phyloP scores from a whole-genome alignment of 2,888 invertebrate genomes.

The Caenorhabditis panamensis region DNA sequence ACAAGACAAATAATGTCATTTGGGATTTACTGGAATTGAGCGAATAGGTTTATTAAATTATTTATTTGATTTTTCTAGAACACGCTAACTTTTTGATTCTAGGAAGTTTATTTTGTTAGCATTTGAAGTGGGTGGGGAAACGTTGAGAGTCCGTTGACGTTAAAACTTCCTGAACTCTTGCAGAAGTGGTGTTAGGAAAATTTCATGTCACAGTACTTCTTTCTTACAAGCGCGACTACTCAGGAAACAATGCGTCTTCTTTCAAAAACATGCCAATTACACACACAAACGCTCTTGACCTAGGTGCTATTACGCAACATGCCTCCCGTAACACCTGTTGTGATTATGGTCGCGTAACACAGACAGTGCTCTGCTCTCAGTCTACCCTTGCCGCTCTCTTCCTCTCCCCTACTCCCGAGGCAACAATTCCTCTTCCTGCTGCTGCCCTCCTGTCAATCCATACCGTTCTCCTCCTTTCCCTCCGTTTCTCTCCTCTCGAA shows the following conservation, averaged over 20 bases:
- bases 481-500: conserved; percentile 36
- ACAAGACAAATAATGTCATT: neutral
- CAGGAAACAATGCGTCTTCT: neutral
- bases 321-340: conserved; percentile 37
- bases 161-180: too few relatives aligned
- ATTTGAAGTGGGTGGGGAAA: too few relatives aligned
- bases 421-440: conserved; percentile 7
- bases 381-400: conserved; percentile 7
- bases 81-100: neutral
- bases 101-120: neutral
- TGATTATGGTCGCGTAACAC: conserved; percentile 19
- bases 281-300: conserved; percentile 23
- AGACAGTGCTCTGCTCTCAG: conserved; percentile 2
- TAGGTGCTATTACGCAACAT: conserved; percentile 24
- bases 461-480: conserved; percentile 33
- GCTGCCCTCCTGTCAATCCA: conserved; percentile 49
- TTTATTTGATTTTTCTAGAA: neutral
- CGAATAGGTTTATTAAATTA: neutral
- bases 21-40: neutral
- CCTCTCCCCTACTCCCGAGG: neutral
- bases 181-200: too few relatives aligned
- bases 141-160: too few relatives aligned
- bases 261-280: neutral
- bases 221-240: too few relatives aligned
- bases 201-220: too few relatives aligned